Conservation (phyloP, 2,113 vertebrate genomes). For the Trochalopteron elliotii region DNA sequence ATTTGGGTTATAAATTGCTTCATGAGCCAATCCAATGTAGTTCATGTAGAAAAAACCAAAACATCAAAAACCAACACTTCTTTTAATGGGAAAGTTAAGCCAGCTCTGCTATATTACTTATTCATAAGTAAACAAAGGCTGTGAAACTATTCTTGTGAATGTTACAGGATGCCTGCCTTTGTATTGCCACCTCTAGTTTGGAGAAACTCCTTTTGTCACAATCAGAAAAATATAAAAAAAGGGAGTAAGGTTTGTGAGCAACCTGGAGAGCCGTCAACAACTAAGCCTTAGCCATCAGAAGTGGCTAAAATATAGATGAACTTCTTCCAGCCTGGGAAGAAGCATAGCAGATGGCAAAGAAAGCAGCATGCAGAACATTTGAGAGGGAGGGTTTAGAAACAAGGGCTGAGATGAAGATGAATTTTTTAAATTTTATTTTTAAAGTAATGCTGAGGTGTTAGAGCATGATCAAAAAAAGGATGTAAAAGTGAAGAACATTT, state of each 20-base stretch:
- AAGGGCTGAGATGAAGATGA: not conserved
- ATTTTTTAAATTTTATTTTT: not conserved
- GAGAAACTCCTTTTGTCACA: not conserved
- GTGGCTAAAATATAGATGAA: not conserved
- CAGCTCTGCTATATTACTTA: not conserved
- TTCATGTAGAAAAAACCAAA: not conserved
- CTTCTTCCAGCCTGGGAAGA: not conserved
- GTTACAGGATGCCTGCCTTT: not conserved
- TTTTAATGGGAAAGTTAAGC: not conserved
- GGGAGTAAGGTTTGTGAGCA: not conserved
- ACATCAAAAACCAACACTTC: rapidly evolving
- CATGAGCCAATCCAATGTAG: not conserved
- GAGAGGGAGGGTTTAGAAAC: not conserved
- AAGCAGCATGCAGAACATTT: not conserved
- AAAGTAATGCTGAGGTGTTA: not conserved
- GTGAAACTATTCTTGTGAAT: not conserved
- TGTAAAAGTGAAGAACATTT: not conserved
- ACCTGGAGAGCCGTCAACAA: not conserved
- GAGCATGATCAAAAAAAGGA: not conserved
- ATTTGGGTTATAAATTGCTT: not conserved
- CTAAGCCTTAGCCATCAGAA: not conserved
- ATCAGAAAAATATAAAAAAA: not conserved
- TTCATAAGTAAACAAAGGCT: not conserved
- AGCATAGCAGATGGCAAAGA: not conserved
- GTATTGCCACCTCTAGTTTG: not conserved